Evolutionary conservation across 1,140 invertebrate species (phyloP).

Genomic region (Trachelipus rathkii): DNA sequence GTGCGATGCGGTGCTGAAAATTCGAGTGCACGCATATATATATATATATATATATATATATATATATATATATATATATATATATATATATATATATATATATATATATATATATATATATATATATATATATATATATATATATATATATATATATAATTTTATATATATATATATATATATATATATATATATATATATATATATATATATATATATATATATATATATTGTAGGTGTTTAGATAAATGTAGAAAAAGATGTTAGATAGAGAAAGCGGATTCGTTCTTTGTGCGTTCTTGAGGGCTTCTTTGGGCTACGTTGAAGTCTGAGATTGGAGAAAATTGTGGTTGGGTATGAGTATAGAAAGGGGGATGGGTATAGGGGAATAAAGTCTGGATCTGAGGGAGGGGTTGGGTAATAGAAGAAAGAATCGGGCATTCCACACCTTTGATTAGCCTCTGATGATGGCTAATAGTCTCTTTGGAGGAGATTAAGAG

Average conservation of each 20-base stretch:
- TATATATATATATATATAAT: constrained; percentile 12
- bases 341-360: too few species aligned
- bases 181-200: constrained; percentile 15
- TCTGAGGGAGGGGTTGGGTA: too few species aligned
- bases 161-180: too few species aligned
- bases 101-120: too few species aligned
- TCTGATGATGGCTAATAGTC: constrained; percentile 6
- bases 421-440: neutral
- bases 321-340: neutral
- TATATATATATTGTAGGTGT: neutral
- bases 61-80: neutral
- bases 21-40: too few species aligned
- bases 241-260: neutral
- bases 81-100: too few species aligned
- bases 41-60: too few species aligned
- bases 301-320: neutral
- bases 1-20: too few species aligned
- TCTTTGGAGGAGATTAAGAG: neutral
- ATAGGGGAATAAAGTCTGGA: too few species aligned
- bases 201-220: constrained; percentile 5
- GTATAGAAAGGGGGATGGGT: too few species aligned
- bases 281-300: neutral
- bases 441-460: neutral
- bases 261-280: neutral
- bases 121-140: constrained; percentile 9